Percentiles rank a stretch among this genome's conserved stretches.
Conservation (phyloP, 2,888 invertebrate genomes). For the Drosophila subsilvestris region DNA sequence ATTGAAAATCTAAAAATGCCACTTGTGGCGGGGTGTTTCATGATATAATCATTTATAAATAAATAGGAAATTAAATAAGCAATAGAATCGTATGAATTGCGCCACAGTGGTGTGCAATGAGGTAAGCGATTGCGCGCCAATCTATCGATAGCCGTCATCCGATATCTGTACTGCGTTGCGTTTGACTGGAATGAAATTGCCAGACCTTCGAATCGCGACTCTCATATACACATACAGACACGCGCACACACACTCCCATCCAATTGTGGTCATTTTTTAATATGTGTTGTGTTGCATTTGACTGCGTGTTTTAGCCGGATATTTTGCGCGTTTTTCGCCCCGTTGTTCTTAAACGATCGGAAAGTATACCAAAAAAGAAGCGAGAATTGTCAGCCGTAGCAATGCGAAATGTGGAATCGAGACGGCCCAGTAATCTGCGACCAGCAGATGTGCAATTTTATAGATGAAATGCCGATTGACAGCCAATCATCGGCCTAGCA, state of each 20-base stretch:
- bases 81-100: background rate
- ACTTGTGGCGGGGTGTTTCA: too few relatives aligned
- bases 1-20: background rate
- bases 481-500: background rate
- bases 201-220: background rate
- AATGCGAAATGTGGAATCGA: background rate
- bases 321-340: constrained; percentile 10
- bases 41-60: background rate
- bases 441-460: background rate
- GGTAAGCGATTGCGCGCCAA: background rate
- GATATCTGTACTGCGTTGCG: background rate
- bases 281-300: constrained; percentile 64
- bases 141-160: background rate
- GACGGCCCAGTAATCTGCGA: background rate
- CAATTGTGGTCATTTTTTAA: constrained; percentile 81
- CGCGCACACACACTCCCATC: constrained; percentile 58
- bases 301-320: constrained; percentile 55
- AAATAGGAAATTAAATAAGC: background rate
- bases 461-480: background rate
- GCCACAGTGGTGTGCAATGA: background rate
- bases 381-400: background rate
- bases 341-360: background rate
- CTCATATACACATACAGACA: constrained; percentile 54
- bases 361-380: background rate
- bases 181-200: background rate